phyloP scores from a whole-genome alignment of 2,797 vertebrate species.

The Lepidocolaptes lacrymiger region DNA sequence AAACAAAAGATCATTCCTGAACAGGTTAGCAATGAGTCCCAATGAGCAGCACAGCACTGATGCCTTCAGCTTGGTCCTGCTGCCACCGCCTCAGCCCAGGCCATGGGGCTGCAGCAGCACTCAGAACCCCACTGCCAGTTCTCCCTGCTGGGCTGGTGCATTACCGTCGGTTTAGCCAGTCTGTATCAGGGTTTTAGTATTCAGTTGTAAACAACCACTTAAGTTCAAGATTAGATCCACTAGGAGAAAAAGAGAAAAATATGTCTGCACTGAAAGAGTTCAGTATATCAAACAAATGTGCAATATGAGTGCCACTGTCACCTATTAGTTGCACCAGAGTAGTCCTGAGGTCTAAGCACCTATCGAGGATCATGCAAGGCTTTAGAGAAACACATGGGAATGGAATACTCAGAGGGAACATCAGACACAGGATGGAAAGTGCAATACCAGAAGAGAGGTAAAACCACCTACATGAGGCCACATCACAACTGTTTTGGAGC shows the following conservation, averaged over 20 bases:
- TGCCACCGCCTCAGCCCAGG: neutral
- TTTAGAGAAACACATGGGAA: neutral
- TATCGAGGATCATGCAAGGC: neutral
- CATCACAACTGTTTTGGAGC: neutral
- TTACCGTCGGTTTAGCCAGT: neutral
- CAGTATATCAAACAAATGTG: neutral
- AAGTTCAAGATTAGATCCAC: neutral
- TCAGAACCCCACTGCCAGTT: neutral
- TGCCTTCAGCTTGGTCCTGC: neutral
- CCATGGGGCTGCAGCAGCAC: neutral
- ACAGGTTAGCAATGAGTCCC: neutral
- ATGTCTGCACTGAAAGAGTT: neutral
- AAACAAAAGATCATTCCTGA: neutral
- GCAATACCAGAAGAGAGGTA: neutral
- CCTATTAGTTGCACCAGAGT: neutral
- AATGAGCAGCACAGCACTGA: neutral
- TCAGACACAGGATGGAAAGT: neutral
- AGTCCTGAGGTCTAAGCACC: neutral
- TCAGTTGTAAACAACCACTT: neutral
- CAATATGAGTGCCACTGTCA: neutral
- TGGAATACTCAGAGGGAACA: neutral
- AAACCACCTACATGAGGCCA: neutral
- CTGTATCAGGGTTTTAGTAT: neutral
- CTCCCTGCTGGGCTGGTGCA: neutral
- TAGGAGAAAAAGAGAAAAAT: neutral